phyloP scores from a whole-genome alignment of 35 echinoderm and acorn worm genomes.

The Apostichopus californicus region DNA sequence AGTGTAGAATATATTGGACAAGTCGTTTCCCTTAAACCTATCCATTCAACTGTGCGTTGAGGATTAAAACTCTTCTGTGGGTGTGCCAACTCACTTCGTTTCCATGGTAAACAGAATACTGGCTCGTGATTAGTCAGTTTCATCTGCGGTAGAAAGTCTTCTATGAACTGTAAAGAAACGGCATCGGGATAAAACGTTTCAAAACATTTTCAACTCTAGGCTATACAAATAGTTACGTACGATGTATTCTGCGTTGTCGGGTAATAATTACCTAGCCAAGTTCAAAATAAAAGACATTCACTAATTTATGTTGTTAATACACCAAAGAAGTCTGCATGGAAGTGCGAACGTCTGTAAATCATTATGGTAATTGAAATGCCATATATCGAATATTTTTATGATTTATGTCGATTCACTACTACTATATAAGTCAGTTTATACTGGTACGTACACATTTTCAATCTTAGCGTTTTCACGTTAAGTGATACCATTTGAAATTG shows the following conservation, averaged over 20 bases:
- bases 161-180: not conserved
- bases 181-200: too few relatives aligned
- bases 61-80: not conserved
- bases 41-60: not conserved
- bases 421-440: not conserved
- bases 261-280: too few relatives aligned
- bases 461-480: not conserved
- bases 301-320: too few relatives aligned
- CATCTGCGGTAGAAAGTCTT: constrained; percentile 34
- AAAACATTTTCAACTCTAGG: too few relatives aligned
- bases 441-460: not conserved
- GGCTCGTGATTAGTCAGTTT: constrained; percentile 6
- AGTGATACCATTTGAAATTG: not conserved
- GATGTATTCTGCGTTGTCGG: too few relatives aligned
- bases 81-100: not conserved
- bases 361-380: too few relatives aligned
- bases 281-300: too few relatives aligned
- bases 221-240: too few relatives aligned
- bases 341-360: too few relatives aligned
- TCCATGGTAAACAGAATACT: constrained; percentile 16
- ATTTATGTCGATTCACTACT: too few relatives aligned
- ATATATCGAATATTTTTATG: too few relatives aligned
- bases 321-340: too few relatives aligned
- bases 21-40: constrained; percentile 10
- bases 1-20: constrained; percentile 26